Evolutionary conservation across 2,797 vertebrate genomes (phyloP).

Genomic region (Neoniphon sammara): DNA sequence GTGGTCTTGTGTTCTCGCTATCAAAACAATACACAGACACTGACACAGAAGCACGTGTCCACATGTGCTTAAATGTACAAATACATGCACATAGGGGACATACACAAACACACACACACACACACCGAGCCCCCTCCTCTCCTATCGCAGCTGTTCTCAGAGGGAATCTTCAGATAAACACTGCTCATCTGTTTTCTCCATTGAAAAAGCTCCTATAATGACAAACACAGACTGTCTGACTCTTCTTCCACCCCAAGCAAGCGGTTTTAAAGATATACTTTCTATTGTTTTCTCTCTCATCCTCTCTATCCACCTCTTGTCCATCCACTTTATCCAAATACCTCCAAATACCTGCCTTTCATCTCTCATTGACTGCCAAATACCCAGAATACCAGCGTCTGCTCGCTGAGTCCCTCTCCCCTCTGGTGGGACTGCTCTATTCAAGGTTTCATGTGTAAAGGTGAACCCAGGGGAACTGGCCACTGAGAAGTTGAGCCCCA

Average conservation of each 20-base stretch:
- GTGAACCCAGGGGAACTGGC: slow-evolving; percentile 38
- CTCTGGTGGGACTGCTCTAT: slow-evolving; percentile 55
- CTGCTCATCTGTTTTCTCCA: slow-evolving; percentile 76
- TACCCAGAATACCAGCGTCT: slow-evolving; percentile 75
- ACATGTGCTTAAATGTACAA: neutral
- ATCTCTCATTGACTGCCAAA: slow-evolving; percentile 61
- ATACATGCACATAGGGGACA: neutral
- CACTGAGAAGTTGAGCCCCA: slow-evolving; percentile 27
- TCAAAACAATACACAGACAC: slow-evolving; percentile 21
- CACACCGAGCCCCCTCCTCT: slow-evolving; percentile 17
- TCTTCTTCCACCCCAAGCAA: slow-evolving; percentile 58
- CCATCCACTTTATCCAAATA: slow-evolving; percentile 59
- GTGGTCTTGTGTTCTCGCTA: slow-evolving; percentile 34
- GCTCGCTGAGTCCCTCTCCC: slow-evolving; percentile 40
- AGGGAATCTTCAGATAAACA: slow-evolving; percentile 66
- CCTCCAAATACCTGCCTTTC: slow-evolving; percentile 68
- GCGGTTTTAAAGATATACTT: slow-evolving; percentile 62
- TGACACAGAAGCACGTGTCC: neutral
- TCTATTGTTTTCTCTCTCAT: slow-evolving; percentile 72
- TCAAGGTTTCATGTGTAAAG: slow-evolving; percentile 65
- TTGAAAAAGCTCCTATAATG: slow-evolving; percentile 72
- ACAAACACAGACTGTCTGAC: slow-evolving; percentile 80
- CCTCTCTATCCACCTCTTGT: slow-evolving; percentile 60
- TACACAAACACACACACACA: slow-evolving; percentile 3
- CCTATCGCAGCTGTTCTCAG: slow-evolving; percentile 55